A percentile compares a stretch with the other conserved stretches of the same genome.
Conservation (phyloP, 2,113 vertebrate species). For the Myxocyprinus asiaticus region DNA sequence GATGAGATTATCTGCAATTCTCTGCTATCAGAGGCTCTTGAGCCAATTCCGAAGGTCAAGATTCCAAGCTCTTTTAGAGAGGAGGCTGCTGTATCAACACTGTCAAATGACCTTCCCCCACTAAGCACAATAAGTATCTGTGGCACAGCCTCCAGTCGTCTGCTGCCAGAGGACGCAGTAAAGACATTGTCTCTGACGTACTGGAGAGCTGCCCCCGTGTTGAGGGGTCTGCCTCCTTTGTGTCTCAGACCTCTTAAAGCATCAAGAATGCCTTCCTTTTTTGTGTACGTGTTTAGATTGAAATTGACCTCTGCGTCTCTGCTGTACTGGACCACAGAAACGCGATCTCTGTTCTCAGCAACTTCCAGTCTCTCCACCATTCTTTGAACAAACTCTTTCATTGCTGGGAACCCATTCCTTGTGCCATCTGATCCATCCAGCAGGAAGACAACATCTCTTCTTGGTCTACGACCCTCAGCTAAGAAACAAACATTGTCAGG, state of each 20-base stretch:
- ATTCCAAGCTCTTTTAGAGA: conserved; percentile 40
- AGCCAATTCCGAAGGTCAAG: not conserved
- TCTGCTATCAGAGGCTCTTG: conserved; percentile 64
- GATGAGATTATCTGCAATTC: conserved; percentile 54
- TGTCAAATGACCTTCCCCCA: conserved; percentile 61
- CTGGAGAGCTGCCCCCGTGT: conserved; percentile 74
- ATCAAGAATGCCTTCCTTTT: conserved; percentile 54
- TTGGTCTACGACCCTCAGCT: not conserved
- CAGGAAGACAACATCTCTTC: conserved; percentile 50
- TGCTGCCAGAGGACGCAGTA: conserved; percentile 77
- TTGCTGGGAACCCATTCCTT: too few relatives aligned
- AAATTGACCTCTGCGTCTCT: conserved; percentile 64
- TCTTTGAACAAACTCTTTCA: too few relatives aligned
- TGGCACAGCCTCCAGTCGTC: conserved; percentile 74
- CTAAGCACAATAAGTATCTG: conserved; percentile 72
- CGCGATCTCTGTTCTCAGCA: conserved; percentile 50
- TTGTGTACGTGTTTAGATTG: conserved; percentile 66
- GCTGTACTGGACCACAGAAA: conserved; percentile 71
- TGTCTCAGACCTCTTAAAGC: conserved; percentile 56
- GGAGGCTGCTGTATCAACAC: conserved; percentile 34
- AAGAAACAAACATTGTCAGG: not conserved
- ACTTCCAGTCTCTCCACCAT: too few relatives aligned
- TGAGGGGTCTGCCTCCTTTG: conserved; percentile 73
- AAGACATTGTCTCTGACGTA: conserved; percentile 72
- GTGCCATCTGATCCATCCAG: conserved; percentile 17